Conservation (phyloP, 2,797 vertebrate species). For the Sibirionetta formosa region DNA sequence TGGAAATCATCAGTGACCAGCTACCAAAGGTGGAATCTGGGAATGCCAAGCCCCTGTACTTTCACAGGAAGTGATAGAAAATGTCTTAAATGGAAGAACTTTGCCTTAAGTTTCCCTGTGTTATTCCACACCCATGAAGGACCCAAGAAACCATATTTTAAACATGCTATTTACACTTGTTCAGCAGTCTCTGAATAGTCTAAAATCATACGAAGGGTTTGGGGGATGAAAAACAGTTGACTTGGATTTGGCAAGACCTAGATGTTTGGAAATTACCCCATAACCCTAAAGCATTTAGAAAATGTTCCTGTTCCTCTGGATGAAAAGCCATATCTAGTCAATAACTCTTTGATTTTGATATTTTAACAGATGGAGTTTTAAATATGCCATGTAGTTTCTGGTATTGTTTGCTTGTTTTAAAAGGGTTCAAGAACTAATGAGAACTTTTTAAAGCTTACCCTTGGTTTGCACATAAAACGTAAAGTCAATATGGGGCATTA, state of each 20-base stretch:
- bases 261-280: slow-evolving; percentile 70
- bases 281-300: slow-evolving; percentile 79
- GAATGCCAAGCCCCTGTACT: slow-evolving; percentile 96
- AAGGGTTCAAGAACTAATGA: slow-evolving; percentile 87
- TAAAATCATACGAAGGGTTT: slow-evolving; percentile 76
- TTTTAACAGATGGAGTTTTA: slow-evolving; percentile 89
- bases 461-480: slow-evolving; percentile 95
- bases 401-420: slow-evolving; percentile 86
- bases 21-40: slow-evolving; percentile 99
- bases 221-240: slow-evolving; percentile 75
- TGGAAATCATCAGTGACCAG: slow-evolving; percentile 99
- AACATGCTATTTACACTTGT: slow-evolving; percentile 75
- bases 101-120: slow-evolving; percentile 88
- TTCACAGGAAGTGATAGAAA: slow-evolving; percentile 96
- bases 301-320: slow-evolving; percentile 90
- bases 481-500: slow-evolving; percentile 94
- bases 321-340: slow-evolving; percentile 99
- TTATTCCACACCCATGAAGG: slow-evolving; percentile 83
- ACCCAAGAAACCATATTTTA: slow-evolving; percentile 81
- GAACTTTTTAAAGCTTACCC: slow-evolving; percentile 92
- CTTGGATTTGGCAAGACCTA: slow-evolving; percentile 68
- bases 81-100: slow-evolving; percentile 82
- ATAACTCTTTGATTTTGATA: slow-evolving; percentile 91
- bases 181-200: slow-evolving; percentile 76
- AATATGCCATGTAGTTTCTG: slow-evolving; percentile 88